phyloP scores from a whole-genome alignment of 2,888 invertebrate genomes.

The Criorhina ranunculi region DNA sequence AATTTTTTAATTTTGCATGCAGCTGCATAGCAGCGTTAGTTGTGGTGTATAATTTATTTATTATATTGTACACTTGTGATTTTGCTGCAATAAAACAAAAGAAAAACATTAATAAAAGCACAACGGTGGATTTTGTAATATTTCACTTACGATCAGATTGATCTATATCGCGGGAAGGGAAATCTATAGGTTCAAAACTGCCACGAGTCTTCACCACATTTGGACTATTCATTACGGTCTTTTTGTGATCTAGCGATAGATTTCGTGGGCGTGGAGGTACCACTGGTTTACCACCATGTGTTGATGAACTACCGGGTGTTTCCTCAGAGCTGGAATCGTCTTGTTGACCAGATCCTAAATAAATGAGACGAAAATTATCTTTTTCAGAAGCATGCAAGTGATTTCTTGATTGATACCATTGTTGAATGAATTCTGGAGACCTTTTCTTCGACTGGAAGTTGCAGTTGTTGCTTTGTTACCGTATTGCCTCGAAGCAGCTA shows the following conservation, averaged over 20 bases:
- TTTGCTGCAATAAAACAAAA: constrained; percentile 85
- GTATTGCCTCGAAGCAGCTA: constrained; percentile 82
- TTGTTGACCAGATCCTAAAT: constrained; percentile 82
- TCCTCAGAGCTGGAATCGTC: constrained; percentile 94
- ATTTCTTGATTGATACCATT: constrained; percentile 85
- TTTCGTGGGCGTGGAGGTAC: constrained; percentile 89
- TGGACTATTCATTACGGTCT: constrained; percentile 80
- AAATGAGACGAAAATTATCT: background rate
- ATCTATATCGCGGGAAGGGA: constrained; percentile 78
- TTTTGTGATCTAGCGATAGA: constrained; percentile 87
- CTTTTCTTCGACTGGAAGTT: constrained; percentile 85
- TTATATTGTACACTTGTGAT: constrained; percentile 87
- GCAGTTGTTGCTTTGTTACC: constrained; percentile 83
- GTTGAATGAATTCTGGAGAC: constrained; percentile 88
- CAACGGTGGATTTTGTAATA: background rate
- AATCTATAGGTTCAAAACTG: constrained; percentile 80
- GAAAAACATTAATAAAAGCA: constrained; percentile 7
- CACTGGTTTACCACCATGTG: constrained; percentile 85
- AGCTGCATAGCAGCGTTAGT: constrained; percentile 84
- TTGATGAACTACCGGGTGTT: constrained; percentile 81
- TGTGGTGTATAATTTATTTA: constrained; percentile 85
- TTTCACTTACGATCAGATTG: constrained; percentile 80
- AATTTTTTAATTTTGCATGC: constrained; percentile 84
- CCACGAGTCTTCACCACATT: constrained; percentile 80
- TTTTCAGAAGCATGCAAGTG: constrained; percentile 80